phyloP scores from a whole-genome alignment of 2,113 vertebrate genomes.

The Menura novaehollandiae region DNA sequence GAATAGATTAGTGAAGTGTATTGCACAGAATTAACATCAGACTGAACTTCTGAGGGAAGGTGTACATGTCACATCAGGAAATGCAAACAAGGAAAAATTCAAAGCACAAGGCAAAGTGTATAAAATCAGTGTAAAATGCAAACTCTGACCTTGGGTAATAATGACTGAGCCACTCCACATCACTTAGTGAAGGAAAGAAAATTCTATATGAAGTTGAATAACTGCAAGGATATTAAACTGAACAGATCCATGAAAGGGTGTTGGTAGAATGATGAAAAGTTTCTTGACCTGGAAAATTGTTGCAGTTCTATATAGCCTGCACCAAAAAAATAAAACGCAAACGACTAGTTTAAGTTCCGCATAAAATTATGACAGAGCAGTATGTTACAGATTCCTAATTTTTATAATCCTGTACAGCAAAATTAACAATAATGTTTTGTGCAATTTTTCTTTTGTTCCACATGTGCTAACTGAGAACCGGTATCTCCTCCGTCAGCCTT shows the following conservation, averaged over 20 bases:
- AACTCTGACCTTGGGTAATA: not conserved
- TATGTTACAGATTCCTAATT: not conserved
- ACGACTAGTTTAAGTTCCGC: not conserved
- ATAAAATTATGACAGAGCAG: not conserved
- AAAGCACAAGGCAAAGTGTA: not conserved
- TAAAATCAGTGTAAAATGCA: not conserved
- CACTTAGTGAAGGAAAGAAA: not conserved
- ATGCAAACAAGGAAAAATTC: not conserved
- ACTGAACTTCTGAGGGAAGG: not conserved
- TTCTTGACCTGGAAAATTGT: constrained; percentile 25
- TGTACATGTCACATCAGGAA: not conserved
- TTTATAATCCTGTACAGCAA: not conserved
- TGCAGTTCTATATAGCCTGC: not conserved
- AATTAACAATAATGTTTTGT: not conserved
- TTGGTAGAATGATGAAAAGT: not conserved
- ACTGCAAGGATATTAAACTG: not conserved
- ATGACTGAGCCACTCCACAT: not conserved
- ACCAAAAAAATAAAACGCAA: too few species aligned
- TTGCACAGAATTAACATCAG: not conserved
- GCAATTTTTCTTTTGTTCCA: not conserved
- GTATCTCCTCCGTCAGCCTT: not conserved
- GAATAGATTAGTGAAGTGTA: not conserved
- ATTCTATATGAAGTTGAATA: constrained; percentile 3
- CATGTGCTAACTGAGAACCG: not conserved
- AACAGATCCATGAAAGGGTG: not conserved